phyloP scores from a whole-genome alignment of 2,113 vertebrate species.

The Aptenodytes patagonicus region DNA sequence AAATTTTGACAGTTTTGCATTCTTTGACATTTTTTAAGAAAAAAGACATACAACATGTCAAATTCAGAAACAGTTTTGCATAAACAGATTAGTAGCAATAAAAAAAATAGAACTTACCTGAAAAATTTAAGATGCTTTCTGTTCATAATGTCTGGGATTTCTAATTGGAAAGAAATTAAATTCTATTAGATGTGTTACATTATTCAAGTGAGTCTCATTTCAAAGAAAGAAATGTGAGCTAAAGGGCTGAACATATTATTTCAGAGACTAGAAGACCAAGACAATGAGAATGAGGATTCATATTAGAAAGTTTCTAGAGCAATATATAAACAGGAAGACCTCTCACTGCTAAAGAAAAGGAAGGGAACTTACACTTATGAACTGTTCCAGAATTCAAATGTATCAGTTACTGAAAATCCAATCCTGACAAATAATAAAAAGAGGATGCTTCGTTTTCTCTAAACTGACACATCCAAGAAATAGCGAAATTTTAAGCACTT shows the following conservation, averaged over 20 bases:
- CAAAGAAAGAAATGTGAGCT: not conserved
- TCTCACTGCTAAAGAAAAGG: not conserved
- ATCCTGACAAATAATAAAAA: not conserved
- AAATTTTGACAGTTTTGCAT: not conserved
- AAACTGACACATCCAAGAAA: not conserved
- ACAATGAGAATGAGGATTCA: not conserved
- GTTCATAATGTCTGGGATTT: slow-evolving; percentile 94
- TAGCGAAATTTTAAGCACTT: not conserved
- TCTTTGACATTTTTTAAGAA: not conserved
- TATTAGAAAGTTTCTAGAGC: not conserved
- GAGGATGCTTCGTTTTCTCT: not conserved
- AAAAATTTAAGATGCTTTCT: slow-evolving; percentile 86
- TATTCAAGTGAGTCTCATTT: not conserved
- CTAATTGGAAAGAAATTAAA: slow-evolving; percentile 68
- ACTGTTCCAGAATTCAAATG: not conserved
- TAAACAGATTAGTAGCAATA: not conserved
- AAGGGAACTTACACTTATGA: not conserved
- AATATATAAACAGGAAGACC: not conserved
- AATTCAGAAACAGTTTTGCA: not conserved
- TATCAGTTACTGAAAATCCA: not conserved
- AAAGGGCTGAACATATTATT: not conserved
- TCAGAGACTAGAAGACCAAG: not conserved
- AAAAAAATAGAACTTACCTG: slow-evolving; percentile 75
- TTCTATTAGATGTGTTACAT: not conserved
- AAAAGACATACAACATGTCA: not conserved